Conservation (phyloP, 2,888 invertebrate genomes). For the Adelphocoris suturalis region DNA sequence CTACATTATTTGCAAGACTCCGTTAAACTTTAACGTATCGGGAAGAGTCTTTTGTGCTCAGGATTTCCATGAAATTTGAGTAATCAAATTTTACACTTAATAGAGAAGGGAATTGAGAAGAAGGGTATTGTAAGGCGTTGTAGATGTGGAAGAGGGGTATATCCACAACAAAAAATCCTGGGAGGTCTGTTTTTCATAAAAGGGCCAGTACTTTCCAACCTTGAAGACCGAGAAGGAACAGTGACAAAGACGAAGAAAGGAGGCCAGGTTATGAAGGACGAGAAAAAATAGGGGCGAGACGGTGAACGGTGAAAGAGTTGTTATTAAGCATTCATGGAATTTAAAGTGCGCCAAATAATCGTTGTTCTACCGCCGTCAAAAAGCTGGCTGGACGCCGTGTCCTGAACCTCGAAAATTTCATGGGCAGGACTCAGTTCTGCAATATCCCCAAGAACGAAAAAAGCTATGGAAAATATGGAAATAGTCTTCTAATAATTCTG, state of each 20-base stretch:
- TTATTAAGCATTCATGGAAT: constrained; percentile 57
- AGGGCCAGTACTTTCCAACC: background rate
- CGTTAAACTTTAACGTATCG: constrained; percentile 34
- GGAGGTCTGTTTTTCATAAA: constrained; percentile 47
- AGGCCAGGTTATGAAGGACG: background rate
- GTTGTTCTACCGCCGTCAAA: constrained; percentile 8
- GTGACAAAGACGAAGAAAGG: constrained; percentile 1
- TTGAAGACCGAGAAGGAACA: background rate
- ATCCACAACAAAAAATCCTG: background rate
- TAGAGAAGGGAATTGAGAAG: background rate
- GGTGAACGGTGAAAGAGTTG: constrained; percentile 24
- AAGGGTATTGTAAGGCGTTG: background rate
- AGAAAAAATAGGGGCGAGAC: background rate
- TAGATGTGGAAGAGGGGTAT: background rate
- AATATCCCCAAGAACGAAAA: background rate
- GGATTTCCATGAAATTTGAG: background rate
- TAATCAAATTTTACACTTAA: background rate
- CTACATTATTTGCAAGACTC: constrained; percentile 24
- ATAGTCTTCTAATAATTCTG: constrained; percentile 72
- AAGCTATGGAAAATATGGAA: constrained; percentile 72
- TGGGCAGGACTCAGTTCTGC: background rate
- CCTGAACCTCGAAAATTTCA: constrained; percentile 50
- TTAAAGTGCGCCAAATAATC: constrained; percentile 59
- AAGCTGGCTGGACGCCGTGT: background rate
- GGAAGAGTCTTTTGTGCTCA: background rate